A percentile compares a stretch with the other conserved stretches of the same genome.
These are phyloP conservation scores for Rhodinocichla rosea DNA, from an alignment of 2,113 vertebrate species.

Conservation along the genomic window DNA sequence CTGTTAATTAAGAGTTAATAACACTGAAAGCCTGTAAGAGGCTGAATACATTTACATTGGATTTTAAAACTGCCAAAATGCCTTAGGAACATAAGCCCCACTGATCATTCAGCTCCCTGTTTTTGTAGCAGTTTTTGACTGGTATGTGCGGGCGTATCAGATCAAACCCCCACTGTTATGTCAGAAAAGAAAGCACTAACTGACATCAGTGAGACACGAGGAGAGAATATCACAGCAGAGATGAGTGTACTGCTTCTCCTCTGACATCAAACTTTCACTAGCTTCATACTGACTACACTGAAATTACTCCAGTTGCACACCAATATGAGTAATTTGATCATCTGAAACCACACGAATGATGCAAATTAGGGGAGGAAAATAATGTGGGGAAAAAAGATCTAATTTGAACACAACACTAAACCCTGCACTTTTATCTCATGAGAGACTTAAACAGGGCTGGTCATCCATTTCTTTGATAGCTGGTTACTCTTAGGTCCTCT, in stretches of 20 bases:
- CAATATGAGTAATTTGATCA: background rate
- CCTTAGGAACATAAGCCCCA: background rate
- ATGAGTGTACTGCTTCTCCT: background rate
- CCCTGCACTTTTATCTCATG: background rate
- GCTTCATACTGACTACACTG: background rate
- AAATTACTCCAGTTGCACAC: background rate
- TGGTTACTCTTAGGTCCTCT: background rate
- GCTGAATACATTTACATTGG: background rate
- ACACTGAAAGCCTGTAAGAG: background rate
- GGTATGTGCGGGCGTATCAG: background rate
- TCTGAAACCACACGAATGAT: background rate
- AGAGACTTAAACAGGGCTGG: background rate
- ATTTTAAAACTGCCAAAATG: conserved; percentile 29
- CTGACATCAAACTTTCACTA: background rate
- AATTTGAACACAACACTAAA: background rate
- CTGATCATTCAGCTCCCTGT: conserved; percentile 2
- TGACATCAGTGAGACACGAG: background rate
- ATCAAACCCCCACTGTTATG: conserved; percentile 29
- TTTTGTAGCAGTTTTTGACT: conserved; percentile 32
- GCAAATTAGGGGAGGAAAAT: background rate
- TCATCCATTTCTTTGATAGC: background rate
- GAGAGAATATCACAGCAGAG: background rate
- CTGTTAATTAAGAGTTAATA: conserved; percentile 33
- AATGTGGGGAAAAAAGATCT: background rate
- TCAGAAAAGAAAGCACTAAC: conserved; percentile 11